A percentile compares a stretch with the other conserved stretches of the same genome.
Conservation (phyloP, 23 tunicate species). For the Diplosoma virens region DNA sequence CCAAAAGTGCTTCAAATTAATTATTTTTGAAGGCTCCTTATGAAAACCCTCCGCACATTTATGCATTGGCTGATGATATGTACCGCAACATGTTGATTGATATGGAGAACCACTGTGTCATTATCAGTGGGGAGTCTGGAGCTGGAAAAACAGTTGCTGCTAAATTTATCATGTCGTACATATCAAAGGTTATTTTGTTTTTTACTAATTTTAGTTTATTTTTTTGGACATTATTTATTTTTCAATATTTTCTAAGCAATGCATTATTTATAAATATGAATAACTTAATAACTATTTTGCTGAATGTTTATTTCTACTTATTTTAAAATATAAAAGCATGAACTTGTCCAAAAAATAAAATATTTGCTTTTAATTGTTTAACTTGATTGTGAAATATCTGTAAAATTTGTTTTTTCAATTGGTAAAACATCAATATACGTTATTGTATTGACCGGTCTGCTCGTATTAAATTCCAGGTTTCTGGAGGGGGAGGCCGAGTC, state of each 20-base stretch:
- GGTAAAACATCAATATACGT: too few species aligned
- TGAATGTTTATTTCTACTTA: too few species aligned
- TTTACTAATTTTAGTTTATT: neutral
- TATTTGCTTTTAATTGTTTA: too few species aligned
- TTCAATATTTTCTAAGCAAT: neutral
- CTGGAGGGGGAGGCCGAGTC: slow-evolving; percentile 84
- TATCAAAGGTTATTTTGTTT: slow-evolving; percentile 62
- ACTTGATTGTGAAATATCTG: too few species aligned
- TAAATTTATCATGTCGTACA: slow-evolving; percentile 95
- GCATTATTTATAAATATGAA: too few species aligned
- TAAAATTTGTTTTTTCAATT: neutral
- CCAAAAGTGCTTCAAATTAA: too few species aligned
- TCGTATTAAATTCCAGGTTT: slow-evolving; percentile 40
- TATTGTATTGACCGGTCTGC: neutral
- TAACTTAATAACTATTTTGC: too few species aligned
- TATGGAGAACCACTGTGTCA: slow-evolving; percentile 93
- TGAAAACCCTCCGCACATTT: slow-evolving; percentile 99
- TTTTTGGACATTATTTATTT: neutral
- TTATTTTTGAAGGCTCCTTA: slow-evolving; percentile 76
- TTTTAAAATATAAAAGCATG: too few species aligned
- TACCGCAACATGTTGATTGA: slow-evolving; percentile 98
- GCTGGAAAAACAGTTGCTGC: slow-evolving; percentile 99
- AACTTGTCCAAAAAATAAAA: too few species aligned
- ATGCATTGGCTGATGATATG: slow-evolving; percentile 99
- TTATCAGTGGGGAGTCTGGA: slow-evolving; percentile 97